These are phyloP conservation scores for Takifugu ocellatus DNA, from an alignment of 2,797 vertebrate genomes.

Conservation along the genomic window DNA sequence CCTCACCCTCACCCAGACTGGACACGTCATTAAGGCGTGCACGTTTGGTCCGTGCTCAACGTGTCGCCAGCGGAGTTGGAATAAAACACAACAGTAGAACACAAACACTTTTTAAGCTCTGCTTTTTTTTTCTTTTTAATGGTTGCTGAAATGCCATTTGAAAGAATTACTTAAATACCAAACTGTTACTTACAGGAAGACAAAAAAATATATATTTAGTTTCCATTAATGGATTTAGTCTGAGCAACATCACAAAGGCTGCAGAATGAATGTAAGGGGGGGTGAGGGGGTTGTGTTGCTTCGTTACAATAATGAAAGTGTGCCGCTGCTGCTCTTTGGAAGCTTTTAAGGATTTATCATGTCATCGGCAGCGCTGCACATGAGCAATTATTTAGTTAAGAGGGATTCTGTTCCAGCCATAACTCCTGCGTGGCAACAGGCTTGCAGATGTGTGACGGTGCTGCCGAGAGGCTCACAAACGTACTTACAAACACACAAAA, in stretches of 20 bases:
- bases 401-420: slow-evolving; percentile 1
- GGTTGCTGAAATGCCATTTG: background rate
- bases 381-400: slow-evolving; percentile 16
- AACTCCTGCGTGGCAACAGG: background rate
- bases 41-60: no score
- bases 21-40: no score
- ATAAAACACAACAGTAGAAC: background rate
- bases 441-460: slow-evolving; percentile 14
- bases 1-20: no score
- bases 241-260: slow-evolving; percentile 13
- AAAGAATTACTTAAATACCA: background rate
- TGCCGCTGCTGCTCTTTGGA: slow-evolving; percentile 15
- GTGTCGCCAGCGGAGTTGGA: no score
- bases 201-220: background rate
- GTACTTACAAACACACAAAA: background rate
- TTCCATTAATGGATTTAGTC: no score
- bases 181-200: background rate
- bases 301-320: slow-evolving; percentile 22
- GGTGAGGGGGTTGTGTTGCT: slow-evolving; percentile 5
- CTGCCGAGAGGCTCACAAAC: background rate
- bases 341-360: slow-evolving; percentile 26
- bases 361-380: slow-evolving; percentile 8
- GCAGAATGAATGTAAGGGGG: slow-evolving; percentile 8
- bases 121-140: no score
- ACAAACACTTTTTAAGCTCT: background rate